Conservation (phyloP, 2,888 invertebrate genomes). For the Clunio marinus region DNA sequence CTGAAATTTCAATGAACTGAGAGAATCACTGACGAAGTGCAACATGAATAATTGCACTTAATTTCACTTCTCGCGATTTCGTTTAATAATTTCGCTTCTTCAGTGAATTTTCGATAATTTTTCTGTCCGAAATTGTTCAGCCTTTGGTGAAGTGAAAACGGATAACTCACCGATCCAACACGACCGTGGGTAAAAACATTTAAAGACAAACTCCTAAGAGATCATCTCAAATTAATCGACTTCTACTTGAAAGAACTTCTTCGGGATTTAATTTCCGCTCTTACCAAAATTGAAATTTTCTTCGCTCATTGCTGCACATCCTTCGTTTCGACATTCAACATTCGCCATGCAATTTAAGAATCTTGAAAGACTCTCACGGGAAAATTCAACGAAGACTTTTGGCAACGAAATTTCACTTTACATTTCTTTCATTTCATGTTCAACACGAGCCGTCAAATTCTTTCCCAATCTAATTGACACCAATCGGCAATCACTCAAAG, state of each 20-base stretch:
- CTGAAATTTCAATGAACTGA: not conserved
- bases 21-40: not conserved
- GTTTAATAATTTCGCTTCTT: not conserved
- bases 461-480: too few relatives aligned
- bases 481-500: too few relatives aligned
- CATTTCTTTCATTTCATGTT: too few relatives aligned
- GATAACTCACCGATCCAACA: not conserved
- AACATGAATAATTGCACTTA: not conserved
- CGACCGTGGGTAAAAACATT: too few relatives aligned
- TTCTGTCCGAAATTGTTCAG: not conserved
- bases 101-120: constrained; percentile 21
- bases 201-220: not conserved
- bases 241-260: not conserved
- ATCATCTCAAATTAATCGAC: not conserved
- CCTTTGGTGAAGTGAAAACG: not conserved
- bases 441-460: too few relatives aligned
- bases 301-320: too few relatives aligned
- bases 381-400: not conserved
- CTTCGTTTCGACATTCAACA: not conserved
- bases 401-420: too few relatives aligned
- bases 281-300: too few relatives aligned
- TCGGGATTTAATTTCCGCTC: too few relatives aligned
- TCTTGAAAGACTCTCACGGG: not conserved
- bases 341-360: not conserved
- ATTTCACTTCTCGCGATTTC: not conserved